Evolutionary conservation across 2,113 vertebrate genomes (phyloP).

Genomic region (Telmatochromis sp.): DNA sequence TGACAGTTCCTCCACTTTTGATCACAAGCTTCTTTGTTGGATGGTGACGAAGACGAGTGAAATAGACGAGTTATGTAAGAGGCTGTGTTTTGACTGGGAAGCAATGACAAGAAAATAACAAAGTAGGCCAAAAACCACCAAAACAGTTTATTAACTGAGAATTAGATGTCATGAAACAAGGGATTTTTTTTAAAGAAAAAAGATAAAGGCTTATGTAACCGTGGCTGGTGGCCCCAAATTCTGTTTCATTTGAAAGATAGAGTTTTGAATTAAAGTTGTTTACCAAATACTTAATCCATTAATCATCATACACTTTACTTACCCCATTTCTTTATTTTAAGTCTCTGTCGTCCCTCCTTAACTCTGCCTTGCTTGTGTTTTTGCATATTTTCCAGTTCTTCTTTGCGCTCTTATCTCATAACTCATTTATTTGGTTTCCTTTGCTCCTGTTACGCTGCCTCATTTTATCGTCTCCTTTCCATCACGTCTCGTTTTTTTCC

Average conservation of each 20-base stretch:
- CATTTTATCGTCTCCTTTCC: not conserved
- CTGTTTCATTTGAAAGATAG: conserved; percentile 14
- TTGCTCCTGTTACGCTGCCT: not conserved
- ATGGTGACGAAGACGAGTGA: conserved; percentile 3
- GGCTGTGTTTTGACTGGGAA: conserved; percentile 23
- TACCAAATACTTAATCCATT: conserved; percentile 25
- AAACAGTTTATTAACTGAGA: conserved; percentile 26
- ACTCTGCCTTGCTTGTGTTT: not conserved
- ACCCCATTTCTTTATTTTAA: not conserved
- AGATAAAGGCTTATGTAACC: conserved; percentile 29
- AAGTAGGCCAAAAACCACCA: conserved; percentile 40
- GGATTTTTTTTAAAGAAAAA: not conserved
- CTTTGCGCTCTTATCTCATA: not conserved
- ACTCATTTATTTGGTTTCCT: not conserved
- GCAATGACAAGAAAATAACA: conserved; percentile 3
- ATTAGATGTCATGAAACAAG: conserved; percentile 22
- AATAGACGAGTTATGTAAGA: conserved; percentile 44
- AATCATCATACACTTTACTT: conserved; percentile 12
- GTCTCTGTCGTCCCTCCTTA: not conserved
- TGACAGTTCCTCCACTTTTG: conserved; percentile 4
- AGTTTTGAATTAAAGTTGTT: conserved; percentile 26
- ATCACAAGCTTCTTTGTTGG: conserved; percentile 12
- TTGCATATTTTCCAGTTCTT: not conserved
- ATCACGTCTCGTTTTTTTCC: not conserved
- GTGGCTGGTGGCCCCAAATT: conserved; percentile 11